Evolutionary conservation across 2,797 vertebrate species (phyloP), one percentile per base, ranked within the genome.

Genomic region (Acipenser ruthenus): DNA sequence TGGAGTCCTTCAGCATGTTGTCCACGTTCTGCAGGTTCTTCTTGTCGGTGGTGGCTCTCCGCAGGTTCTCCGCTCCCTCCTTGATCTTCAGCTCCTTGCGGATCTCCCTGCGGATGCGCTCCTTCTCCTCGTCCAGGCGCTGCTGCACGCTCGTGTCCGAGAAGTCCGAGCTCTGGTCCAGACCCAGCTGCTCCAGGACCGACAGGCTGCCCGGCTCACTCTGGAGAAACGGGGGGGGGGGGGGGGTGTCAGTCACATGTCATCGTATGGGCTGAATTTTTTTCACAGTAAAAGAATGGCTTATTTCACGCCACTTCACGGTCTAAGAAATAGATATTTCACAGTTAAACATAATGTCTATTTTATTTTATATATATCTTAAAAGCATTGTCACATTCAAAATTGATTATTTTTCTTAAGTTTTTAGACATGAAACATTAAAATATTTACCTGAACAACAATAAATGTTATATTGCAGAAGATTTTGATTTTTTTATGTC

Each of bases 21-120:
- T 96, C 92, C 82, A 95, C 93, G 49, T 93, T 92, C 68, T 90
- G 92, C 10, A 88, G 86, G 65, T 91, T 93, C 66, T 89, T 89
- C 75, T 92, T 92, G 77, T 94, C 92, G 0, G 93, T 94, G 0
- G 90, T 95, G 8, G 91, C 93, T 23, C 91, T 81, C 6, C 92
- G 86, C 65, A 95, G 87, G 73, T 93, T 94, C 78, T 95, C 94
- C 0, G 94, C 94, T 0, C 93, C 94, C 70, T 94, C 94, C 78
- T 95, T 94, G 73, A 94, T 92, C 79, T 93, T 94, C 71, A 95
- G 80, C 76, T 95, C 93, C 69, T 90, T 91, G 1, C 93, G 89
- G 56, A 94, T 95, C 80, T 95, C 93, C 1, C 90, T 80, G 58
- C 91, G 90, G 68, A 95, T 92, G 62, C 86, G 83, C 67, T 96